Evolutionary conservation across 2,113 vertebrate genomes (phyloP), one percentile per base, ranked within the genome.

Genomic region (Cyanoderma ruficeps): DNA sequence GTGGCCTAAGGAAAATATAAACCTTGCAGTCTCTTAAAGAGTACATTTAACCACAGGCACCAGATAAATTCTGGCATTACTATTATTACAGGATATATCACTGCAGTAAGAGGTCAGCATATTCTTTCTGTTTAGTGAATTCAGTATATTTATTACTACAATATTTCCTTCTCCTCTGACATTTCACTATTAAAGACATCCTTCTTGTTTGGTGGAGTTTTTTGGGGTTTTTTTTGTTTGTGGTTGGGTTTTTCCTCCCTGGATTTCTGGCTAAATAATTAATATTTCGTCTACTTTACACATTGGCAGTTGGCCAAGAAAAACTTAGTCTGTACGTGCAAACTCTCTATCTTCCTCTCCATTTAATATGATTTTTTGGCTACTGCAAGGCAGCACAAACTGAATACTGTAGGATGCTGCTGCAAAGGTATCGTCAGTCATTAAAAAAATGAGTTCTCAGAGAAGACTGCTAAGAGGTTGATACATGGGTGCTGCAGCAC

Each of bases 151-250:
- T 93, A 96, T 91, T 90, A 47, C 70, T 90, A 60, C 75, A 90
- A 52, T 84, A 93, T 52, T 77, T 87, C 31, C 74, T 79, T 94
- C 74, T 93, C 55, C n/a, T 81, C 65, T 7, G 15, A 80, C 35
- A 79, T 70, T 89, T 91, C 42, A 55, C 86, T 97, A 97, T 97
- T 95, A 95, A 94, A 96, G 42, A 49, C 47, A 95, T 96, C 35
- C 39, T 94, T 95, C 85, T 95, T 75, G 11, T 13, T 70, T 24
- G 20, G 31, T 50, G 52, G 52, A 28, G 39, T n/a, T 68, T 42
- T 17, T 19, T 24, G 5, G 30, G 9, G 4, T 39, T 39, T 24
- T 56, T 23, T 25, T 35, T 42, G 8, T 9, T 61, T 60, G 22
- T 7, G 9, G 20, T 33, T 55, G 7, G 9, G 14, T n/a, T 24